phyloP scores from a whole-genome alignment of 1,140 invertebrate genomes.

The Drosophila funebris region DNA sequence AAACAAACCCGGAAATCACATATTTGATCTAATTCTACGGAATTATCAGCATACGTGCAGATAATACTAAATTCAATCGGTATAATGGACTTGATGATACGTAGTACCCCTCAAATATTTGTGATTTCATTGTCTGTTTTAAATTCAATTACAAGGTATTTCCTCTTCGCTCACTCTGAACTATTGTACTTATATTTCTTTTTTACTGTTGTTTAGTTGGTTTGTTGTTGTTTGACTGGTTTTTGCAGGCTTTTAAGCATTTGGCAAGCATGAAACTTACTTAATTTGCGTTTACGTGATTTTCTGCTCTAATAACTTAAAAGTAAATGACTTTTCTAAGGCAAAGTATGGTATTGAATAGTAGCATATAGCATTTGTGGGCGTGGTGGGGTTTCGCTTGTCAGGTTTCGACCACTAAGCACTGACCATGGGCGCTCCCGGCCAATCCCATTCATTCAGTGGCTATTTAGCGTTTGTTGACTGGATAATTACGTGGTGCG shows the following conservation, averaged over 20 bases:
- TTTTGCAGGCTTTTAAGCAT: slow-evolving; percentile 77
- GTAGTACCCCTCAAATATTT: too few relatives aligned
- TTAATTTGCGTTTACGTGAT: slow-evolving; percentile 82
- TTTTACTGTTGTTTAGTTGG: slow-evolving; percentile 24
- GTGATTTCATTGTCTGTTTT: too few relatives aligned
- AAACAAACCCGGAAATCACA: too few relatives aligned
- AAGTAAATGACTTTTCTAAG: slow-evolving; percentile 29
- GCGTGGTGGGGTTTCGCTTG: too few relatives aligned
- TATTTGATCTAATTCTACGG: too few relatives aligned
- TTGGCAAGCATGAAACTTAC: slow-evolving; percentile 75
- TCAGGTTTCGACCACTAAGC: slow-evolving; percentile 15
- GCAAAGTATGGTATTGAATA: neutral
- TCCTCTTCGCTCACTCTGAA: neutral
- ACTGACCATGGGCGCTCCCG: slow-evolving; percentile 36
- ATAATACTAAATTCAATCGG: too few relatives aligned
- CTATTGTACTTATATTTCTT: neutral
- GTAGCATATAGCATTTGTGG: neutral
- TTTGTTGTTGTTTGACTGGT: slow-evolving; percentile 41
- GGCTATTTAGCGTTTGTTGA: slow-evolving; percentile 76
- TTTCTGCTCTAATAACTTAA: slow-evolving; percentile 75
- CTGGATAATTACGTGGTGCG: slow-evolving; percentile 81
- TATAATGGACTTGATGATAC: too few relatives aligned
- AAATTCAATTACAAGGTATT: neutral
- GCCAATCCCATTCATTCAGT: slow-evolving; percentile 35
- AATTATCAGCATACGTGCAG: too few relatives aligned